A percentile compares a stretch with the other conserved stretches of the same genome.
phyloP scores from a whole-genome alignment of 2,113 vertebrate species.

The Camelus bactrianus region DNA sequence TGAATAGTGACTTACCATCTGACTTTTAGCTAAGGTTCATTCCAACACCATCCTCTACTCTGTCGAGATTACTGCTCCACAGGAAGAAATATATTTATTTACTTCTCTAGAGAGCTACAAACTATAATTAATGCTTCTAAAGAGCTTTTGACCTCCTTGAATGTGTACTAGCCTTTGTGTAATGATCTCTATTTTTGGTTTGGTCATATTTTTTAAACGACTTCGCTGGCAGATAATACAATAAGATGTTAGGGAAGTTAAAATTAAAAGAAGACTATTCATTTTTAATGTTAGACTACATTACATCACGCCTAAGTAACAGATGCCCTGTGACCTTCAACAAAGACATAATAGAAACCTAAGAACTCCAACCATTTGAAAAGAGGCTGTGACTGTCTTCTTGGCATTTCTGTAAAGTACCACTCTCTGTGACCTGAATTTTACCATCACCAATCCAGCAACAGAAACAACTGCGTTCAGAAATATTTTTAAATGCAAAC shows the following conservation, averaged over 20 bases:
- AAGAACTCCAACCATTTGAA: conserved; percentile 11
- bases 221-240: conserved; percentile 61
- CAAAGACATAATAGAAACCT: neutral
- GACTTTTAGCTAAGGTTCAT: conserved; percentile 47
- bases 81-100: conserved; percentile 62
- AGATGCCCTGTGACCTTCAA: conserved; percentile 26
- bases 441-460: conserved; percentile 48
- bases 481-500: conserved; percentile 36
- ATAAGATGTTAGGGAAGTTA: conserved; percentile 64
- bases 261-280: conserved; percentile 53
- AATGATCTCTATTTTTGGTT: conserved; percentile 71
- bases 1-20: neutral
- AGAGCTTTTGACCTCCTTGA: conserved; percentile 63
- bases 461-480: neutral
- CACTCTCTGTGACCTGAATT: conserved; percentile 28
- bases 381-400: neutral
- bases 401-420: conserved; percentile 26
- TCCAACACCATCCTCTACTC: neutral
- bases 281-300: conserved; percentile 43
- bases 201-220: conserved; percentile 57
- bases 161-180: conserved; percentile 25
- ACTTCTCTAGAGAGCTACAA: conserved; percentile 61
- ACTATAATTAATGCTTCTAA: conserved; percentile 72
- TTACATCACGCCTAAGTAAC: neutral
- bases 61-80: conserved; percentile 32